phyloP scores from a whole-genome alignment of 2,888 invertebrate species.

The Microdon myrmicae region DNA sequence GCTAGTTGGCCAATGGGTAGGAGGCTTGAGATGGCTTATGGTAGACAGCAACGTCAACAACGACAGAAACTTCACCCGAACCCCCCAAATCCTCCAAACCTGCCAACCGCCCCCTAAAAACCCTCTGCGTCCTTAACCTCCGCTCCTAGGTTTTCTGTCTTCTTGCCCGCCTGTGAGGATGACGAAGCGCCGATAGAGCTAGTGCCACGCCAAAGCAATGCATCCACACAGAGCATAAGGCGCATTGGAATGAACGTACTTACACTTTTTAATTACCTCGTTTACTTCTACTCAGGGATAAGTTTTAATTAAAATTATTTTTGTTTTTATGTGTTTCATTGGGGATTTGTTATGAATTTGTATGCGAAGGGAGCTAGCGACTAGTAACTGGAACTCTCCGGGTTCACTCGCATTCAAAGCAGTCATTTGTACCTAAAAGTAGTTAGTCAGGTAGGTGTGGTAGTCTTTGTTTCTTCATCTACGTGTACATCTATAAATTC shows the following conservation, averaged over 20 bases:
- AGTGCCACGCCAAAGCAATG: conserved; percentile 5
- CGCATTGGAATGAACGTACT: conserved; percentile 50
- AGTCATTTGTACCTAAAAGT: too few species aligned
- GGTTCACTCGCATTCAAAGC: too few species aligned
- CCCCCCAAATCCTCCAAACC: not conserved
- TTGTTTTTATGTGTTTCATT: conserved; percentile 48
- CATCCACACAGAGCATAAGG: too few species aligned
- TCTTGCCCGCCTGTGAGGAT: too few species aligned
- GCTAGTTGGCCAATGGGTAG: not conserved
- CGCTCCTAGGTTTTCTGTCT: too few species aligned
- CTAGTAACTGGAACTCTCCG: too few species aligned
- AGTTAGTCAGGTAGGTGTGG: not conserved
- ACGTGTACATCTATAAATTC: conserved; percentile 38
- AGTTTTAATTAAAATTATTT: conserved; percentile 66
- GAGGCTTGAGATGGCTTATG: not conserved
- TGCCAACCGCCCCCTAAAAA: not conserved
- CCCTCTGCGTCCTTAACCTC: conserved; percentile 2
- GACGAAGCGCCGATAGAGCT: conserved; percentile 1
- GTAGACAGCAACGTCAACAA: conserved; percentile 12
- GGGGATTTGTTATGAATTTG: conserved; percentile 53
- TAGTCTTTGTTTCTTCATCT: conserved; percentile 3
- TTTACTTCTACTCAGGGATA: conserved; percentile 56
- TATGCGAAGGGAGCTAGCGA: conserved; percentile 28
- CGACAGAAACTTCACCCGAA: conserved; percentile 5
- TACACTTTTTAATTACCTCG: conserved; percentile 57